These are phyloP conservation scores for Chrysolina americana DNA, from an alignment of 2,888 invertebrate genomes.

Conservation along the genomic window DNA sequence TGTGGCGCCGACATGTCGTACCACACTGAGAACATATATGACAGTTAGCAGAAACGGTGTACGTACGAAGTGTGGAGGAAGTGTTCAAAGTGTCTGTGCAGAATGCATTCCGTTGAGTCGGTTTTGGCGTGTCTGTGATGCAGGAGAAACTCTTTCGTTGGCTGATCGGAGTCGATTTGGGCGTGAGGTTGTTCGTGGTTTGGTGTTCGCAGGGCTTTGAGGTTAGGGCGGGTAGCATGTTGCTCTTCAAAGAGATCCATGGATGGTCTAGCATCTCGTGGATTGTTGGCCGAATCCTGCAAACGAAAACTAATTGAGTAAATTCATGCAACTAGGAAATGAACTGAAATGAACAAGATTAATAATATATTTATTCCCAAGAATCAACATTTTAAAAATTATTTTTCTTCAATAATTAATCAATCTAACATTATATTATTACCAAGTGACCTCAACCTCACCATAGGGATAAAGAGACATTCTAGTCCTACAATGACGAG, in stretches of 20 bases:
- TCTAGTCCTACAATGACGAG: no score
- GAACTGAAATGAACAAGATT: background rate
- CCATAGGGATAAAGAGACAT: no score
- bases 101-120: conserved; percentile 58
- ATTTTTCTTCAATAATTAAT: no score
- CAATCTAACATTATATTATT: no score
- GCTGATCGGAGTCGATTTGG: conserved; percentile 60
- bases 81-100: conserved; percentile 61
- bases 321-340: no score
- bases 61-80: conserved; percentile 65
- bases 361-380: no score
- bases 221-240: conserved; percentile 59
- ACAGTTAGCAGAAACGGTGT: conserved; percentile 65
- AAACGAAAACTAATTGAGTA: conserved; percentile 59
- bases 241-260: conserved; percentile 77
- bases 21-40: conserved; percentile 71
- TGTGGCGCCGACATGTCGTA: conserved; percentile 68
- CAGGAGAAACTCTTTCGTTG: conserved; percentile 64
- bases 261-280: conserved; percentile 91
- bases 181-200: conserved; percentile 45
- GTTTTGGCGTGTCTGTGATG: conserved; percentile 55
- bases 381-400: no score
- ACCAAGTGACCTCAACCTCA: no score
- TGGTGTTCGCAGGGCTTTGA: conserved; percentile 59
- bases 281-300: conserved; percentile 90